Evolutionary conservation across 1,140 invertebrate species (phyloP).

Genomic region (Acyrthosiphon pisum): DNA sequence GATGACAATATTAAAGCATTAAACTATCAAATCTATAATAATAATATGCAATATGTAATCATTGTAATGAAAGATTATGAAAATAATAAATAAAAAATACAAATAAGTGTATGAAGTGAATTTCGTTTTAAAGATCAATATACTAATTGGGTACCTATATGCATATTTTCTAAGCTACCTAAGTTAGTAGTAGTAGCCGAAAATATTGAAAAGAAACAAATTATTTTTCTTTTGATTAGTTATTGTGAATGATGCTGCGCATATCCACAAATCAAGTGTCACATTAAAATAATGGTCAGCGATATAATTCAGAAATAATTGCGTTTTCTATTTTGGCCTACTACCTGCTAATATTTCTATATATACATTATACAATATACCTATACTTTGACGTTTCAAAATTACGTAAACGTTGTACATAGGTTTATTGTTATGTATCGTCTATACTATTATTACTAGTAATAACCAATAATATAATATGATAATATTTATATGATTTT

Average conservation of each 20-base stretch:
- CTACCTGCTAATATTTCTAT: background rate
- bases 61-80: background rate
- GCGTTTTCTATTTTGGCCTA: background rate
- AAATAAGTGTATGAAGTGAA: background rate
- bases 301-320: background rate
- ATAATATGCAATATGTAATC: too few species aligned
- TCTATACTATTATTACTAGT: background rate
- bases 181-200: background rate
- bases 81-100: background rate
- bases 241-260: background rate
- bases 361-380: background rate
- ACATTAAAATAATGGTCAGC: background rate
- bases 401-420: background rate
- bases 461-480: background rate
- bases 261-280: background rate
- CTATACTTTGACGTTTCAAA: background rate
- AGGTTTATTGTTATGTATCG: background rate
- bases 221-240: background rate
- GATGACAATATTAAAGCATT: too few species aligned
- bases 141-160: background rate
- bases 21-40: background rate
- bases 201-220: background rate
- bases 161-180: background rate
- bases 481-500: background rate
- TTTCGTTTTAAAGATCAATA: background rate